A percentile compares a stretch with the other conserved stretches of the same genome.
Conservation (phyloP, 2,888 invertebrate species). For the Ophioninae sp. region DNA sequence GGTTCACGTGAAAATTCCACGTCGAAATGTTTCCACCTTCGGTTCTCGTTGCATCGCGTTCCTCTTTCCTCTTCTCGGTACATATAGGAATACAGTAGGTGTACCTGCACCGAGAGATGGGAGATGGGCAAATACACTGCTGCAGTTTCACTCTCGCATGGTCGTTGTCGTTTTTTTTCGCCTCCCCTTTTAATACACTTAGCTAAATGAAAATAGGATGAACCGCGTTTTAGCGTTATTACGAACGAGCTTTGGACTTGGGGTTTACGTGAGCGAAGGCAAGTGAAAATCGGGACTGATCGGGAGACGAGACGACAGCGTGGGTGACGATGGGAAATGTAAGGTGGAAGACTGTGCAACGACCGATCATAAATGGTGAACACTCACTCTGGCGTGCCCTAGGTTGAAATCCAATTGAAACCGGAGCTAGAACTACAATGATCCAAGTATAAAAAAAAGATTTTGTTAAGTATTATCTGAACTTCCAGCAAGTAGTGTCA, state of each 20-base stretch:
- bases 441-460: background rate
- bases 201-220: slow-evolving; percentile 50
- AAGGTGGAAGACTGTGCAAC: slow-evolving; percentile 57
- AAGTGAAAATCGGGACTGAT: slow-evolving; percentile 6
- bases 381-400: slow-evolving; percentile 68
- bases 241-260: slow-evolving; percentile 34
- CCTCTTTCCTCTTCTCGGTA: background rate
- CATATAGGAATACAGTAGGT: background rate
- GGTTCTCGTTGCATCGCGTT: slow-evolving; percentile 23
- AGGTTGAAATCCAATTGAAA: too few species aligned
- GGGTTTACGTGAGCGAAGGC: background rate
- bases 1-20: slow-evolving; percentile 56
- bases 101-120: slow-evolving; percentile 3
- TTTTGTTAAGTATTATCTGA: too few species aligned
- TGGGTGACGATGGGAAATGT: slow-evolving; percentile 17
- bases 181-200: slow-evolving; percentile 48
- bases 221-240: slow-evolving; percentile 48
- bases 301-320: slow-evolving; percentile 7
- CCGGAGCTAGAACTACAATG: too few species aligned
- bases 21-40: slow-evolving; percentile 51
- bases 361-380: slow-evolving; percentile 78
- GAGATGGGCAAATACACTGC: slow-evolving; percentile 20
- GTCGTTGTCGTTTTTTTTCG: slow-evolving; percentile 21
- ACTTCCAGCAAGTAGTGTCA: too few species aligned
- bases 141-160: slow-evolving; percentile 37